Percentiles rank a stretch among this genome's conserved stretches.
phyloP scores from a whole-genome alignment of 2,888 invertebrate species.

The Yponomeuta cagnagella region DNA sequence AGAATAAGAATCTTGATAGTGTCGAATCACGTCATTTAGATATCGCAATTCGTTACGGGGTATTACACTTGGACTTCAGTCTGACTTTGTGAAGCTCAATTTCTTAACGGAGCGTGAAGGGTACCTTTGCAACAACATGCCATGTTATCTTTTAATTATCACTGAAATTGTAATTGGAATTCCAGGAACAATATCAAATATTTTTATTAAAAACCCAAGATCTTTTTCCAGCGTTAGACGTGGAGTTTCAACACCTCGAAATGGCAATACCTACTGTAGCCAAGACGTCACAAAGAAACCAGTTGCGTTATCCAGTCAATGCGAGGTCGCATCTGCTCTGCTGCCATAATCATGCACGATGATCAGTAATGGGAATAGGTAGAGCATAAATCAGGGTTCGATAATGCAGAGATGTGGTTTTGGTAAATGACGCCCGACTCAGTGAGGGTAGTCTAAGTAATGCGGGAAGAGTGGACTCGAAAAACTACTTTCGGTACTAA shows the following conservation, averaged over 20 bases:
- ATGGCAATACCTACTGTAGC: not conserved
- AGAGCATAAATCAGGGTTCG: too few relatives aligned
- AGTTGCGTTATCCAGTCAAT: not conserved
- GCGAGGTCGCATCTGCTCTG: not conserved
- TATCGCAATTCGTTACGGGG: not conserved
- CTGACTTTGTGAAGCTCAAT: not conserved
- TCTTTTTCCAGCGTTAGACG: too few relatives aligned
- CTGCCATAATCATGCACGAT: not conserved
- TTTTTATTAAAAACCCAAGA: not conserved
- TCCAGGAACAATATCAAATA: not conserved
- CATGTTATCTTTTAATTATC: constrained; percentile 3
- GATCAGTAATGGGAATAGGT: too few relatives aligned
- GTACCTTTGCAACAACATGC: not conserved
- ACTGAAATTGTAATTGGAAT: not conserved
- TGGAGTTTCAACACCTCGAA: too few relatives aligned
- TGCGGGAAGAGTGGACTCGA: too few relatives aligned
- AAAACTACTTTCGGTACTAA: too few relatives aligned
- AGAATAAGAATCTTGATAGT: not conserved
- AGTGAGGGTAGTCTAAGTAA: too few relatives aligned
- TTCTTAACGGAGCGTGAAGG: not conserved
- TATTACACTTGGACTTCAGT: not conserved
- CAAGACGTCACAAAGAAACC: not conserved
- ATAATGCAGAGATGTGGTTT: too few relatives aligned
- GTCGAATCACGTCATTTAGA: not conserved
- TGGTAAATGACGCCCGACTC: too few relatives aligned